A percentile compares a stretch with the other conserved stretches of the same genome.
phyloP scores from a whole-genome alignment of 2,888 invertebrate genomes.

The Diachrysia chrysitis region DNA sequence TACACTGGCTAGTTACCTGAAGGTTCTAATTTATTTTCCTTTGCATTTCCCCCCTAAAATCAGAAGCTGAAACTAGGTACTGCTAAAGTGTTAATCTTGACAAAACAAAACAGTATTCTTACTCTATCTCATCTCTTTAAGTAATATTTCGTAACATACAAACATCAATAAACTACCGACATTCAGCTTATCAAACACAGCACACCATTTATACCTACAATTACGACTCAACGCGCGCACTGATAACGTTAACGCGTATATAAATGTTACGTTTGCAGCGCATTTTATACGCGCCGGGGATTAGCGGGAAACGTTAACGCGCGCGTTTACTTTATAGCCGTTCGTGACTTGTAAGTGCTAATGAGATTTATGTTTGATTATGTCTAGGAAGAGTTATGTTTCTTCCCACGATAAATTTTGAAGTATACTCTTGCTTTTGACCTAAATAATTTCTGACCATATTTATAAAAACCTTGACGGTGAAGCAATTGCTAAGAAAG shows the following conservation, averaged over 20 bases:
- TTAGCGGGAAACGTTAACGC: constrained; percentile 65
- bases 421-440: too few relatives aligned
- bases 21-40: too few relatives aligned
- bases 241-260: constrained; percentile 57
- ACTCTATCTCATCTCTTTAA: background rate
- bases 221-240: constrained; percentile 40
- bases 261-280: constrained; percentile 55
- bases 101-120: background rate
- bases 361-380: constrained; percentile 62
- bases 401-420: background rate
- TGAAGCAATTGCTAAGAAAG: too few relatives aligned
- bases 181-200: constrained; percentile 55
- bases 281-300: constrained; percentile 62
- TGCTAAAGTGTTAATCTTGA: too few relatives aligned
- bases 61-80: too few relatives aligned
- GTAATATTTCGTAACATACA: background rate
- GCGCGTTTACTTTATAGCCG: constrained; percentile 60
- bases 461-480: too few relatives aligned
- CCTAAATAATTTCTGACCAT: too few relatives aligned
- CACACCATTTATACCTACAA: constrained; percentile 39
- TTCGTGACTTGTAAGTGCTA: constrained; percentile 66
- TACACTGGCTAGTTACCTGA: too few relatives aligned
- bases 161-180: constrained; percentile 45
- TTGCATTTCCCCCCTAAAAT: too few relatives aligned
- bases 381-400: constrained; percentile 15